Evolutionary conservation across 2,888 invertebrate genomes (phyloP).

Genomic region (Eumacrocentrus americanus): DNA sequence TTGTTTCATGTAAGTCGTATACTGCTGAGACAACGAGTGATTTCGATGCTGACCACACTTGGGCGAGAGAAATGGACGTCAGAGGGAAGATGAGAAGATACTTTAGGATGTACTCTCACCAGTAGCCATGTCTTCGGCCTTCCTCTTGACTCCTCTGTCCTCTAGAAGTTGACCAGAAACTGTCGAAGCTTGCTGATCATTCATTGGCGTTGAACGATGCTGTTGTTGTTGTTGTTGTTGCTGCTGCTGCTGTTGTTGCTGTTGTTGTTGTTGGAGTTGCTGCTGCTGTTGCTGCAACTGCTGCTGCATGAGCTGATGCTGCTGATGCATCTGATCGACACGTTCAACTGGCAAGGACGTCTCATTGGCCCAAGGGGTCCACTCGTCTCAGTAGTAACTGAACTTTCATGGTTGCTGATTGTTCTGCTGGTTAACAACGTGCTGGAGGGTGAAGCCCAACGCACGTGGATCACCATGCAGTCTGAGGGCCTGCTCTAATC

Average conservation of each 20-base stretch:
- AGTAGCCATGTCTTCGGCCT: slow-evolving; percentile 54
- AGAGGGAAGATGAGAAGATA: not conserved
- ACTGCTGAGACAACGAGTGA: slow-evolving; percentile 59
- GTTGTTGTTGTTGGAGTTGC: slow-evolving; percentile 37
- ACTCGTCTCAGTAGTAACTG: slow-evolving; percentile 76
- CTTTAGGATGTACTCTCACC: slow-evolving; percentile 44
- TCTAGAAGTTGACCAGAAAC: slow-evolving; percentile 44
- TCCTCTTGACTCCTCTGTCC: slow-evolving; percentile 56
- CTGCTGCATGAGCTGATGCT: slow-evolving; percentile 40
- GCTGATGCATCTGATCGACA: slow-evolving; percentile 38
- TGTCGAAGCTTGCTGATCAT: slow-evolving; percentile 43
- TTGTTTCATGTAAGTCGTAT: slow-evolving; percentile 29
- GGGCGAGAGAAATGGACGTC: slow-evolving; percentile 43
- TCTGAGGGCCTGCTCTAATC: slow-evolving; percentile 81
- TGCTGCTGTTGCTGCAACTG: slow-evolving; percentile 43
- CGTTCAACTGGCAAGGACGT: slow-evolving; percentile 41
- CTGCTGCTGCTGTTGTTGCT: slow-evolving; percentile 43
- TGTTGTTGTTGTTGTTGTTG: slow-evolving; percentile 48
- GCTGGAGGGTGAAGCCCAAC: slow-evolving; percentile 74
- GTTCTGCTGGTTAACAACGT: slow-evolving; percentile 65
- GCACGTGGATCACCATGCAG: slow-evolving; percentile 82
- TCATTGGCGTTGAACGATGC: slow-evolving; percentile 44
- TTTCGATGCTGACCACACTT: slow-evolving; percentile 57
- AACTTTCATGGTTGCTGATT: slow-evolving; percentile 76
- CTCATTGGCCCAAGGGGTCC: slow-evolving; percentile 60